Percentiles rank a stretch among this genome's conserved stretches.
Evolutionary conservation across 30 jellyfish, hydroid and myxozoan genomes (phyloP).

Genomic region (Aurelia aurita): DNA sequence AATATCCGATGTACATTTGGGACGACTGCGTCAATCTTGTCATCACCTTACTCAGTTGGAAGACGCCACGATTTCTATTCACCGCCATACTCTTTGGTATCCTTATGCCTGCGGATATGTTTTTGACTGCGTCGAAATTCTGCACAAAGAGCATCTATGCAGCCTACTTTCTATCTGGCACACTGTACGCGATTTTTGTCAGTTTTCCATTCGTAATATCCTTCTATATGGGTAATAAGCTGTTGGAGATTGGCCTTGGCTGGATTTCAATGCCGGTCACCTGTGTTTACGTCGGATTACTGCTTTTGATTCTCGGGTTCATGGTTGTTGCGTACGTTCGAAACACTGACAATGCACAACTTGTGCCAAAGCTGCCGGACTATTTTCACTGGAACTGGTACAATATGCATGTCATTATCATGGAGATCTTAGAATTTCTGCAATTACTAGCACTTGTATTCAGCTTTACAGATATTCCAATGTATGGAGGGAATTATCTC

Average conservation of each 20-base stretch:
- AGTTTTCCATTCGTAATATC: conserved; percentile 78
- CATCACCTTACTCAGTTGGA: conserved; percentile 80
- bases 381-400: conserved; percentile 92
- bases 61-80: conserved; percentile 91
- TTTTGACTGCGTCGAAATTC: conserved; percentile 71
- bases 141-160: conserved; percentile 5
- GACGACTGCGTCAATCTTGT: conserved; percentile 60
- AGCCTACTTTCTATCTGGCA: conserved; percentile 60
- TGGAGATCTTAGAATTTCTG: conserved; percentile 88
- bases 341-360: conserved; percentile 13
- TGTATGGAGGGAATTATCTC: conserved; percentile 77
- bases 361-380: conserved; percentile 73
- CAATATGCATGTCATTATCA: conserved; percentile 78
- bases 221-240: conserved; percentile 69
- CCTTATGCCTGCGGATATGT: conserved; percentile 95
- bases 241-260: conserved; percentile 70
- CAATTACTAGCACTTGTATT: conserved; percentile 87
- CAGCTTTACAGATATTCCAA: conserved; percentile 69
- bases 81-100: conserved; percentile 82
- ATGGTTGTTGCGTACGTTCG: conserved; percentile 70
- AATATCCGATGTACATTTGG: conserved; percentile 69
- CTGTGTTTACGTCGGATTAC: conserved; percentile 49
- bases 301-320: conserved; percentile 62
- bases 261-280: conserved; percentile 67
- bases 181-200: conserved; percentile 52